Percentiles rank a stretch among this genome's conserved stretches.
Conservation (phyloP, 2,888 invertebrate genomes). For the Plebejus melissa region DNA sequence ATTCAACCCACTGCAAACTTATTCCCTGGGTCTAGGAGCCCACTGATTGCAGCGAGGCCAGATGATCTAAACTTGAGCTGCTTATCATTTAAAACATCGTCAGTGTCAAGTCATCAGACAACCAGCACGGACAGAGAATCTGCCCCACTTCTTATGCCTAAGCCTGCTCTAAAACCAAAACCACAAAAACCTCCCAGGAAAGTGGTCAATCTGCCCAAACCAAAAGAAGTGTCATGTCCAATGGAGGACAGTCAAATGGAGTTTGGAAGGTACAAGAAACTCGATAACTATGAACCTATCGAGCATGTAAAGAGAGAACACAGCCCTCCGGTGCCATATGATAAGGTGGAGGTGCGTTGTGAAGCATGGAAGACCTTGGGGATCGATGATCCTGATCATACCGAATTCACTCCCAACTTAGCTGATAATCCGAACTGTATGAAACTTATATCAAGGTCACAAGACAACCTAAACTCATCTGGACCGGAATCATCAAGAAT, state of each 20-base stretch:
- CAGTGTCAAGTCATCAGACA: conserved; percentile 65
- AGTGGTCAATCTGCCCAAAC: conserved; percentile 68
- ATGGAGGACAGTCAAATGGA: conserved; percentile 64
- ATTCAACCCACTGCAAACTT: conserved; percentile 87
- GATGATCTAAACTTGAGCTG: conserved; percentile 71
- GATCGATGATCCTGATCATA: conserved; percentile 85
- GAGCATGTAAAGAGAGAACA: conserved; percentile 71
- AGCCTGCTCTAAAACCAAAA: conserved; percentile 80
- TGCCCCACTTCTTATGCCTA: conserved; percentile 70
- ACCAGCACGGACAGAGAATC: conserved; percentile 60
- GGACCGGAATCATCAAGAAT: conserved; percentile 76
- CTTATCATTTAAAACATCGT: conserved; percentile 66
- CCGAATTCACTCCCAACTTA: conserved; percentile 78
- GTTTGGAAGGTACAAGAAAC: conserved; percentile 74
- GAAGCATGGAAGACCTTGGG: conserved; percentile 92
- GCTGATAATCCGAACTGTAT: conserved; percentile 69
- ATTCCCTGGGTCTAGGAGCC: conserved; percentile 90
- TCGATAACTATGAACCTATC: conserved; percentile 75
- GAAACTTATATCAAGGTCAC: conserved; percentile 74
- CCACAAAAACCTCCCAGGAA: conserved; percentile 82
- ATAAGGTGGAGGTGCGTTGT: conserved; percentile 86
- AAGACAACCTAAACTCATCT: conserved; percentile 66
- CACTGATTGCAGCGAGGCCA: conserved; percentile 82
- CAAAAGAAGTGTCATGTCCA: conserved; percentile 57
- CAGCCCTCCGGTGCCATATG: conserved; percentile 80